These are phyloP conservation scores for Sebastolobus altivelis DNA, from an alignment of 2,797 vertebrate genomes.

Conservation along the genomic window DNA sequence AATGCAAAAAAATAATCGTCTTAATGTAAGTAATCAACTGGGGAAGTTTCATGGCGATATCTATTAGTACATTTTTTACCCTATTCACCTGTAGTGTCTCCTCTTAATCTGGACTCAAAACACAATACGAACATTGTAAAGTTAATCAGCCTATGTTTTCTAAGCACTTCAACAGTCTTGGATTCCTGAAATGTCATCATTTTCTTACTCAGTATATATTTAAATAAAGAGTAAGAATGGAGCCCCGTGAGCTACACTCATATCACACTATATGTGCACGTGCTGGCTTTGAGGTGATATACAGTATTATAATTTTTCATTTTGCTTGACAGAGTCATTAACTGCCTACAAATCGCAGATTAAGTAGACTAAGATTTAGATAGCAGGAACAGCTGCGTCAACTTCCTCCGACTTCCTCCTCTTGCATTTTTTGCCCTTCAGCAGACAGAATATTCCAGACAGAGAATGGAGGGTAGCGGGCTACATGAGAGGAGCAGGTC, in stretches of 20 bases:
- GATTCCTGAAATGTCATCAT: not conserved
- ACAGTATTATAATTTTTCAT: not conserved
- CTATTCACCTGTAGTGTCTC: too few species aligned
- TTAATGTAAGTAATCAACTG: too few species aligned
- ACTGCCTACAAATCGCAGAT: not conserved
- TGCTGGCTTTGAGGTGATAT: not conserved
- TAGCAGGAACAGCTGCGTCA: not conserved
- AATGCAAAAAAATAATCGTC: too few species aligned
- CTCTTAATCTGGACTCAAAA: not conserved
- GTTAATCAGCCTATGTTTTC: slow-evolving; percentile 13
- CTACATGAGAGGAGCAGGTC: slow-evolving; percentile 31
- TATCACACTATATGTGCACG: not conserved
- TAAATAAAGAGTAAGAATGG: not conserved
- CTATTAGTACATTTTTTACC: too few species aligned
- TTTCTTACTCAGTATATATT: not conserved
- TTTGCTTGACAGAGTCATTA: not conserved
- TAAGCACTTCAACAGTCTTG: not conserved
- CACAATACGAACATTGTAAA: not conserved
- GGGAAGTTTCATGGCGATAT: too few species aligned
- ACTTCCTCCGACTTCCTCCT: not conserved
- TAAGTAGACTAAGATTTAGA: not conserved
- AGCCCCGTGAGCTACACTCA: not conserved
- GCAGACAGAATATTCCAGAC: slow-evolving; percentile 19
- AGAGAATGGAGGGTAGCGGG: slow-evolving; percentile 10
- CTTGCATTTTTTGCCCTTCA: not conserved